Conservation (phyloP, 2,888 invertebrate species). For the Hemistola chrysoprasaria region DNA sequence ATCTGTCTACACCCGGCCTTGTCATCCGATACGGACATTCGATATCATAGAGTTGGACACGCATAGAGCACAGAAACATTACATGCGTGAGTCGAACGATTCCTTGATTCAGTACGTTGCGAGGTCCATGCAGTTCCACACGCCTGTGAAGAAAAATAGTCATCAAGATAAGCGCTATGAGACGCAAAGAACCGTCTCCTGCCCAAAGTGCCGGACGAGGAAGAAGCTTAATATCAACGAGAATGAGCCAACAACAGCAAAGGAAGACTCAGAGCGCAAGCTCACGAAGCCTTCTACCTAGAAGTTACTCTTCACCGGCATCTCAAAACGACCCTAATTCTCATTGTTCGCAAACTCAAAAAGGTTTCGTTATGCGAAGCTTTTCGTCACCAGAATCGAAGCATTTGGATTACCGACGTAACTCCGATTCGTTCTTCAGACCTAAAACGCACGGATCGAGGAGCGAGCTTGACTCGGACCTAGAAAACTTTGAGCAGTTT, state of each 20-base stretch:
- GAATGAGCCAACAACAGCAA: constrained; percentile 64
- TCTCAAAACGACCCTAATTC: constrained; percentile 51
- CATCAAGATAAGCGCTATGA: constrained; percentile 44
- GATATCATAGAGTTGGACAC: constrained; percentile 60
- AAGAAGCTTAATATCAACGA: constrained; percentile 64
- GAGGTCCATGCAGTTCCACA: constrained; percentile 50
- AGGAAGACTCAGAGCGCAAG: constrained; percentile 52
- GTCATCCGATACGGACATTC: constrained; percentile 68
- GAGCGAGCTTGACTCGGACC: constrained; percentile 67
- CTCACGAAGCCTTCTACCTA: constrained; percentile 56
- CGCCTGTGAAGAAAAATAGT: constrained; percentile 37
- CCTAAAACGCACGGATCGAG: constrained; percentile 62
- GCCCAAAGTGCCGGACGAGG: constrained; percentile 49
- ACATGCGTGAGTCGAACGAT: constrained; percentile 50
- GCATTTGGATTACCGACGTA: constrained; percentile 53
- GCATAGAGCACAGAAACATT: constrained; percentile 60
- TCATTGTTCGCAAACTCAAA: constrained; percentile 35
- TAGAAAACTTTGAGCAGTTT: constrained; percentile 70
- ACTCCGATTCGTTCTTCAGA: constrained; percentile 62
- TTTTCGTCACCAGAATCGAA: constrained; percentile 71
- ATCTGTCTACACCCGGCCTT: constrained; percentile 64
- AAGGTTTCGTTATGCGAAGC: constrained; percentile 62
- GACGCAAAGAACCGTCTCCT: constrained; percentile 58
- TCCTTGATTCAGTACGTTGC: constrained; percentile 52
- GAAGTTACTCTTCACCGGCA: constrained; percentile 70